Evolutionary conservation across 2,888 invertebrate genomes (phyloP).

Genomic region (Himalopsyche tibetana): DNA sequence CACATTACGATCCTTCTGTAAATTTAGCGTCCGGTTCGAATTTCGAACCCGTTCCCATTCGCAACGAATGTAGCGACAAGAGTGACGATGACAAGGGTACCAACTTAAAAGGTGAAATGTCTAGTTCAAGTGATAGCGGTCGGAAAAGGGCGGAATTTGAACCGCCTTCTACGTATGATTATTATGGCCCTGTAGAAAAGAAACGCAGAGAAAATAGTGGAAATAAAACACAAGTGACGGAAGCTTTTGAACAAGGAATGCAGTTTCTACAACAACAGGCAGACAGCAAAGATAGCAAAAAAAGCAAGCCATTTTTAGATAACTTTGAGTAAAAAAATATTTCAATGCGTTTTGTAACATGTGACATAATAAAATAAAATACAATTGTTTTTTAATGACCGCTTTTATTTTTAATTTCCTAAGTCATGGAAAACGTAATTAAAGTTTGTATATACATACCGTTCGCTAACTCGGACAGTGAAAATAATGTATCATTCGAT

Average conservation of each 20-base stretch:
- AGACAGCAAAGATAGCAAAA: conserved; percentile 69
- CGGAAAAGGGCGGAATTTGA: conserved; percentile 75
- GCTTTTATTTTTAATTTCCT: too few relatives aligned
- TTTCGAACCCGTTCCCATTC: conserved; percentile 56
- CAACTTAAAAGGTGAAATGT: conserved; percentile 5
- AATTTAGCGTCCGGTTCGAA: conserved; percentile 46
- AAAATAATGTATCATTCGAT: too few relatives aligned
- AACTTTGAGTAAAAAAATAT: conserved; percentile 29
- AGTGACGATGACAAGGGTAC: conserved; percentile 17
- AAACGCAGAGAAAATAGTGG: conserved; percentile 53
- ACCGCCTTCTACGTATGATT: conserved; percentile 82
- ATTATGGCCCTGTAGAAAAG: conserved; percentile 76
- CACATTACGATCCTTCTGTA: conserved; percentile 63
- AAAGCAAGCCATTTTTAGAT: conserved; percentile 71
- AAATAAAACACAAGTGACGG: conserved; percentile 70
- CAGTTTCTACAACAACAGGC: conserved; percentile 71
- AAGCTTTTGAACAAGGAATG: conserved; percentile 74
- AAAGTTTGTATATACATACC: too few relatives aligned
- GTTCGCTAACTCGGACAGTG: too few relatives aligned
- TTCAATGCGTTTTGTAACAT: too few relatives aligned
- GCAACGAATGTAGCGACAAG: conserved; percentile 55
- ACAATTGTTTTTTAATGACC: too few relatives aligned
- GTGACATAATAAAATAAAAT: too few relatives aligned
- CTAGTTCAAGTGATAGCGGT: background rate
- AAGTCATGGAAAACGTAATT: too few relatives aligned